Evolutionary conservation across 2,888 invertebrate species (phyloP), one percentile per base, ranked within the genome.

Genomic region (Hydroisotoma schaefferi): DNA sequence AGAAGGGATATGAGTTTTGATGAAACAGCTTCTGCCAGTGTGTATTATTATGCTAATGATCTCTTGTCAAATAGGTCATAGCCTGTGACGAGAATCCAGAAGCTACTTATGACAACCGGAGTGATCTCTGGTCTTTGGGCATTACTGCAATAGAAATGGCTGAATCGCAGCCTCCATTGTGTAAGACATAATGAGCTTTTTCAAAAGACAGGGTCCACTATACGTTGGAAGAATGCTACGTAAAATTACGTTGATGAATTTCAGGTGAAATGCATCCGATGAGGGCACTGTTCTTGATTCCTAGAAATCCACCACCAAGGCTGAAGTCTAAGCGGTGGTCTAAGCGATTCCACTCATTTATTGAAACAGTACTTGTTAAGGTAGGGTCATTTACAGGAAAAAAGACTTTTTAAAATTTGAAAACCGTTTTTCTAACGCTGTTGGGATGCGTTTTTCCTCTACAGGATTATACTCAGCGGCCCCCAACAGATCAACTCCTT

Each of bases 131-230:
- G 90, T 90, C 90, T 49, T 81, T 90, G 71, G 92, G 98, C 75
- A 99, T 99, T 76, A 99, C 98, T 60, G 94, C 98, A 54, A 83
- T 99, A 68, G 99, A 99, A 83, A 99, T 99, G 99, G 98, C 99
- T 60, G 99, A 99, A 81, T 94, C 94, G 75, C 95, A 97, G 80
- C 98, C 98, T 67, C 97, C 99, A 38, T 84, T 99, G 61, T 99
- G 98, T 82, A 98, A 99, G 82, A 12, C 2, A 51, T 4, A 40
- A 20, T n/a, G 6, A 52, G 6, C 18, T 18, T 52, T 10, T 29
- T 52, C 18, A 6, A 20, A 25, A n/a, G 15, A 5, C 6, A n/a
- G n/a, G n/a, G n/a, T n/a, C n/a, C n/a, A n/a, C n/a, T n/a, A n/a
- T n/a, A n/a, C n/a, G 23, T 5, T 25, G 8, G 23, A 48, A 51